Base-by-base conservation (phyloP, 2,797 vertebrate genomes). In the Lerista edwardsae region DNA sequence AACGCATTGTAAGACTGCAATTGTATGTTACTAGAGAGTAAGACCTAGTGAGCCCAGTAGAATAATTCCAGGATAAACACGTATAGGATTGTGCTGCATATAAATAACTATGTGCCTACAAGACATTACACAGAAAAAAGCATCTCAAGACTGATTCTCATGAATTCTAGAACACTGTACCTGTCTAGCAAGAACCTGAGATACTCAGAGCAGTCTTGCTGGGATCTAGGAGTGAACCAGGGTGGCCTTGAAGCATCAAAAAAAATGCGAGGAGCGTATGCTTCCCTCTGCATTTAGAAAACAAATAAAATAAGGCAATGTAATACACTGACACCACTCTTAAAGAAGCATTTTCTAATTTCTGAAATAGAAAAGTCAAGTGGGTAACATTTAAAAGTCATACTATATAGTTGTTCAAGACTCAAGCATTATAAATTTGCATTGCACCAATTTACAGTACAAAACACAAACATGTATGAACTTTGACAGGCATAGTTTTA, bases 151-250 rank as follows among this genome's bases (percentile, higher is more conserved):
- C 41, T 8, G 8, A 44, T 4, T 44, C 41, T 44, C 4, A n/a
- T 55, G 31, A 80, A 3, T 19, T 51, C 31, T 76, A 14, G 17
- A 36, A 4, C 79, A 82, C 73, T 51, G 10, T 97, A 99, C 99
- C 99, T 98, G 97, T 99, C 98, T 31, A 99, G 95, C 74, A 99
- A 97, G 95, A 99, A 99, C 89, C 98, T 95, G 92, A 99, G 98
- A 95, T 99, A 99, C 85, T 99, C 98, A 0, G 98, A 99, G 91
- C 99, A 99, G 95, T 99, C 98, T 94, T 99, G 98, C 91, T 99
- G 99, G 29, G 98, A 98, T 87, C 98, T 97, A 64, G 95, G 93
- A 6, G 98, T 98, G 91, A 99, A 99, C 99, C 99, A 99, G 0
- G 98, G 97, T 19, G 99, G 99, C 77, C 98, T 98, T 80, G 98